Evolutionary conservation across 2,113 vertebrate genomes (phyloP), one percentile per base, ranked within the genome.

Genomic region (Festucalex cinctus): DNA sequence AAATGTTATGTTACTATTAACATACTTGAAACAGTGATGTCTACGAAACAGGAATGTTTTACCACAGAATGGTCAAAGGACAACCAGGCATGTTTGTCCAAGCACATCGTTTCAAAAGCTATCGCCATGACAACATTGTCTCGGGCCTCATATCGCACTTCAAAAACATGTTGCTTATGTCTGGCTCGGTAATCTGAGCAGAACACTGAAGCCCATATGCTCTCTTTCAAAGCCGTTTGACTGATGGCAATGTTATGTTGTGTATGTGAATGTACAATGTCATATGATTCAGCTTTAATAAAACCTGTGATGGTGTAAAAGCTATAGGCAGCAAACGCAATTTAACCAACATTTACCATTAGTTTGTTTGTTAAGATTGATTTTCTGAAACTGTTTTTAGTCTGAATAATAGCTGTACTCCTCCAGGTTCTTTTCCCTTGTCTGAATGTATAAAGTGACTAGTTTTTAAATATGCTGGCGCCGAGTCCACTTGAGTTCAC

Each of bases 381-480:
- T 12, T 54, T 54, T 24, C 51, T 54, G 24, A 54, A n/a, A 22
- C 5, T 26, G 12, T 54, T 54, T 54, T 46, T 46, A 46, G 16
- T 46, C 16, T 17, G n/a, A n/a, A n/a, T 46, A 17, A 9, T 5
- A 6, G n/a, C 9, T 53, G 24, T 17, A 1, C 53, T 56, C 24
- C 6, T 56, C 26, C 12, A 8, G 24, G 12, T 24, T 56, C 13
- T 24, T 56, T 28, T 28, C 10, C 24, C 22, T 0, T 1, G 53
- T 22, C 53, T 28, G 5, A 28, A 56, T 14, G 53, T 56, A 56
- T 62, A 1, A 19, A 28, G 13, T 58, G 48, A 5, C 58, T 13
- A 35, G n/a, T 24, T 57, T 37, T 68, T 41, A 61, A 62, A 62
- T 71, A 70, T 1, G 9, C 63, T 32, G 28, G 28, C 28, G 28